Base-by-base conservation (phyloP, 2,888 invertebrate genomes). In the Parnassius smintheus region DNA sequence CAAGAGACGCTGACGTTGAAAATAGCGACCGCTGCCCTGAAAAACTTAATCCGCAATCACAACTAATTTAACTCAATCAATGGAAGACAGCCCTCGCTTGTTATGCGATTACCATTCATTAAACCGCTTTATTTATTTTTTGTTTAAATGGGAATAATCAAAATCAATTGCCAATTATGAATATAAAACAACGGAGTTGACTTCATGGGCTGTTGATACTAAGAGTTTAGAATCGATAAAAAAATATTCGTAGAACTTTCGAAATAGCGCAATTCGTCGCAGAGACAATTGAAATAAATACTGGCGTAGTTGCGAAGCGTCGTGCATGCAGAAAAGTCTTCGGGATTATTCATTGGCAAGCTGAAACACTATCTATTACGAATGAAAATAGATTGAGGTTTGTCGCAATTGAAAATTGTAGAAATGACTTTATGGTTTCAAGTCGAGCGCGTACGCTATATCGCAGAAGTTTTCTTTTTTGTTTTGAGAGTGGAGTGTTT, bases 221-320 rank as follows among this genome's bases (percentile, higher is more conserved):
- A 2, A 42, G 1, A 56, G 45, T 77, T 76, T 75, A 77, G 73
- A 82, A 78, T 82, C 81, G 80, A 85, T 85, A 53, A 75, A 81
- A 81, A 83, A 83, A 78, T 80, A 80, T 82, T 79, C 73, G 76
- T 80, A 18, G 78, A n/a, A 2, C 41, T 84, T 80, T 83, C 80
- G 78, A 87, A 88, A 85, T 88, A 85, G 86, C 86, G 78, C 86
- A 86, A 86, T 88, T 80, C 85, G 84, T 84, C 85, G 85, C 88
- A 85, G 83, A 85, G 86, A 87, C 86, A 86, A 88, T 88, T 86
- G 83, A 86, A 87, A 89, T 84, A 86, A 88, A 85, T 81, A 78
- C 73, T 76, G 74, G 68, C 74, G 74, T 76, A 74, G 69, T 49
- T 49, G 13, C 64, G 68, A 67, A 65, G 66, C 65, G 64, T 68